Conservation (phyloP, 2,888 invertebrate species). For the Acholoe squamosa region DNA sequence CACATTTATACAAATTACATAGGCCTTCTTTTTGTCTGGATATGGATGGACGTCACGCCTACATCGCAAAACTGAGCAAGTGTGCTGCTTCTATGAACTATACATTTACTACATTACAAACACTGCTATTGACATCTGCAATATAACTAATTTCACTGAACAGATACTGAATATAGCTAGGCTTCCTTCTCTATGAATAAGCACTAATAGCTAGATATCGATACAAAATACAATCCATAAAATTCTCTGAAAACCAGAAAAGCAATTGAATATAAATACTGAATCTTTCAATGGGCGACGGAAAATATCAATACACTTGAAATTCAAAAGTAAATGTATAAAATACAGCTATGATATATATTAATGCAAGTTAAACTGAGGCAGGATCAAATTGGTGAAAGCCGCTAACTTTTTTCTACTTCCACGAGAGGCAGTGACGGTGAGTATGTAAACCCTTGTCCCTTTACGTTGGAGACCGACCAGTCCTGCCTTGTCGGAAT, state of each 20-base stretch:
- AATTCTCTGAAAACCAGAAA: no score
- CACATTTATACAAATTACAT: background rate
- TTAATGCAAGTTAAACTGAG: no score
- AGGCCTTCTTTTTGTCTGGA: background rate
- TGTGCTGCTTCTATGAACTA: background rate
- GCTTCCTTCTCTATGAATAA: no score
- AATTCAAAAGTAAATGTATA: background rate
- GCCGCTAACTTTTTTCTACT: background rate
- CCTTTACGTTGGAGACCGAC: background rate
- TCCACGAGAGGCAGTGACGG: background rate
- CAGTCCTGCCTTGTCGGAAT: background rate
- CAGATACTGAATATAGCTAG: background rate
- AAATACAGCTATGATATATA: no score
- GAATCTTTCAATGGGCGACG: background rate
- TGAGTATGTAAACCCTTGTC: background rate
- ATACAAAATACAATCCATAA: no score
- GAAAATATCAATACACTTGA: background rate
- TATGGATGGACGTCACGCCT: background rate
- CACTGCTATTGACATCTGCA: background rate
- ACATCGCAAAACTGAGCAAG: constrained; percentile 3
- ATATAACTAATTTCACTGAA: background rate
- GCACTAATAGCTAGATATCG: no score
- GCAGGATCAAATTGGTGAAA: no score
- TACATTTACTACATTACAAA: background rate
- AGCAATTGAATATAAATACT: background rate